These are phyloP conservation scores for Melanophora roralis DNA, from an alignment of 2,888 invertebrate species.

Conservation along the genomic window DNA sequence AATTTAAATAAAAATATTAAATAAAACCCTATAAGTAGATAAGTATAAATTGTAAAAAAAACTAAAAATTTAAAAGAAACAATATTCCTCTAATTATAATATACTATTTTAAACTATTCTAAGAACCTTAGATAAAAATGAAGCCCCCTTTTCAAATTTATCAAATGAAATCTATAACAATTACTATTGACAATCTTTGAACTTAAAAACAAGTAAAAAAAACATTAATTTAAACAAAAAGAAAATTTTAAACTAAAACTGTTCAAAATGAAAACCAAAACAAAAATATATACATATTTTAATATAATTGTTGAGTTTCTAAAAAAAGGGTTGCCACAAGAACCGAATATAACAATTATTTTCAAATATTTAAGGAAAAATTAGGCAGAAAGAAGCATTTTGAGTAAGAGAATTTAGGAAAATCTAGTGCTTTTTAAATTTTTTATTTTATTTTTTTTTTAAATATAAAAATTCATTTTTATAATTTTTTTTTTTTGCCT, in stretches of 20 bases:
- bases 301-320: not conserved
- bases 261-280: no score
- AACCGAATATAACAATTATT: no score
- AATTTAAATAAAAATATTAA: not conserved
- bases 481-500: no score
- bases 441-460: no score
- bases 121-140: conserved; percentile 9
- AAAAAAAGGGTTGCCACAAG: no score
- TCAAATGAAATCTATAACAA: conserved; percentile 56
- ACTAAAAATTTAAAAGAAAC: conserved; percentile 7
- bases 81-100: conserved; percentile 2
- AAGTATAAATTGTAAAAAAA: no score
- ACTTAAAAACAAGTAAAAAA: conserved; percentile 43
- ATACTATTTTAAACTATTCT: conserved; percentile 30
- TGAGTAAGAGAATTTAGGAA: no score
- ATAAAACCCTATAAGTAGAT: no score
- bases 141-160: conserved; percentile 47
- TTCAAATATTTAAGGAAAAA: no score
- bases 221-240: not conserved
- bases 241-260: not conserved
- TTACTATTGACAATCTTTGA: conserved; percentile 62
- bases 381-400: no score
- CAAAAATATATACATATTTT: not conserved
- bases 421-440: no score
- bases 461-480: no score